These are phyloP conservation scores for Gymnobelideus leadbeateri DNA, from an alignment of 2,113 vertebrate species.

Conservation along the genomic window DNA sequence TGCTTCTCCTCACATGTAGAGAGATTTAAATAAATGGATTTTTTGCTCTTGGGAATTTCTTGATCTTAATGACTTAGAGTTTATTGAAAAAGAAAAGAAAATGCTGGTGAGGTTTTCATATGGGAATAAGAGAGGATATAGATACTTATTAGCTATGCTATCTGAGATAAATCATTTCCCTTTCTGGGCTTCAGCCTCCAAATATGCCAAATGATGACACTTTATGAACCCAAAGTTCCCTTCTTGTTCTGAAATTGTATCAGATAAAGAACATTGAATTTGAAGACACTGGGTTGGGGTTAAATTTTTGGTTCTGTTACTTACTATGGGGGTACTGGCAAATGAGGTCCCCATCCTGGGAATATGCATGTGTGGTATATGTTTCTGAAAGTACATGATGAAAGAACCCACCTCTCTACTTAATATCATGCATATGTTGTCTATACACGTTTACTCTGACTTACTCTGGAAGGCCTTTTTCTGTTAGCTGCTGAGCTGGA, in stretches of 20 bases:
- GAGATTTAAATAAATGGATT: constrained; percentile 74
- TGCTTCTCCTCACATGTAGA: constrained; percentile 69
- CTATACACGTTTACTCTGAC: not conserved
- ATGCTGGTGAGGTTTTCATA: constrained; percentile 57
- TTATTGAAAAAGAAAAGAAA: constrained; percentile 73
- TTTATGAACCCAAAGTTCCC: not conserved
- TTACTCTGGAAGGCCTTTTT: not conserved
- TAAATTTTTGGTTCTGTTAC: not conserved
- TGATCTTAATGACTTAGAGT: constrained; percentile 76
- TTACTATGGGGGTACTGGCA: not conserved
- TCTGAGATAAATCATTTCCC: not conserved
- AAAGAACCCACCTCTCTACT: not conserved
- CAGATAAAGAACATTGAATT: not conserved
- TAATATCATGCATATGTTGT: not conserved
- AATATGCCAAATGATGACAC: not conserved
- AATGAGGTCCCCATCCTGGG: not conserved
- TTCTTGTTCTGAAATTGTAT: not conserved
- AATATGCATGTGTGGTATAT: not conserved
- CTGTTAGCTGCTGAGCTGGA: not conserved
- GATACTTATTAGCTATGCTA: not conserved
- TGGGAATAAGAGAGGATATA: not conserved
- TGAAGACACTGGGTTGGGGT: not conserved
- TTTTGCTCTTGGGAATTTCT: constrained; percentile 64
- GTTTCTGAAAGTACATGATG: not conserved
- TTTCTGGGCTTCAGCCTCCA: not conserved